A percentile compares a stretch with the other conserved stretches of the same genome.
These are phyloP conservation scores for Perdita meconis DNA, from an alignment of 2,888 invertebrate species.

Conservation along the genomic window DNA sequence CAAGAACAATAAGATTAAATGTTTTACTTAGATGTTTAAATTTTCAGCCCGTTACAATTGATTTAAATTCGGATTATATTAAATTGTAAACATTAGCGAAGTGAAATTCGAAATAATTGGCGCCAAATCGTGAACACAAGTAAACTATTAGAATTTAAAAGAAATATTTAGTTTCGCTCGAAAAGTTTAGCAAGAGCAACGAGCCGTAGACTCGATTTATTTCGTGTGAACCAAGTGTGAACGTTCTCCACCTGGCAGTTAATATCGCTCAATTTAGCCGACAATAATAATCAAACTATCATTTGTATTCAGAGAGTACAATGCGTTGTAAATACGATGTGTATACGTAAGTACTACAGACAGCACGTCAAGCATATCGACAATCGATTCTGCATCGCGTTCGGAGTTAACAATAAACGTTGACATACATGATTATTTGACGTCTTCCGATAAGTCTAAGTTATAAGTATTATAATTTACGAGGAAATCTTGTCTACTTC, in stretches of 20 bases:
- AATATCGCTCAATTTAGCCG: conserved; percentile 35
- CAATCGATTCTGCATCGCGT: conserved; percentile 54
- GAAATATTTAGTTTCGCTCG: background rate
- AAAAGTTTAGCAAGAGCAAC: background rate
- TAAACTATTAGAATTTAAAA: background rate
- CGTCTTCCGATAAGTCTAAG: conserved; percentile 6
- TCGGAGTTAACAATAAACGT: conserved; percentile 41
- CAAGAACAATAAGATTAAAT: no score
- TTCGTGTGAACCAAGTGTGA: background rate
- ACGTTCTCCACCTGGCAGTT: conserved; percentile 23
- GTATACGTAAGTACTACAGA: conserved; percentile 29
- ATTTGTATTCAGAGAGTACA: conserved; percentile 52
- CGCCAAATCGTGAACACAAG: background rate
- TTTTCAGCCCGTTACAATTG: no score
- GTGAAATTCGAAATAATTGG: background rate
- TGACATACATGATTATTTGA: conserved; percentile 2
- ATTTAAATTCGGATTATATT: no score
- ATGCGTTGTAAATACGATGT: conserved; percentile 50
- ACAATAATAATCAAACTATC: conserved; percentile 37
- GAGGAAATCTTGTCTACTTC: background rate
- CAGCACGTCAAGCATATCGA: conserved; percentile 36
- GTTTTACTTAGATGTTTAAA: no score
- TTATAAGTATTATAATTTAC: background rate
- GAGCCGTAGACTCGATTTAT: background rate
- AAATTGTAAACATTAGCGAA: no score